Conservation (phyloP, 1,140 invertebrate genomes). For the Piezodorus guildinii region DNA sequence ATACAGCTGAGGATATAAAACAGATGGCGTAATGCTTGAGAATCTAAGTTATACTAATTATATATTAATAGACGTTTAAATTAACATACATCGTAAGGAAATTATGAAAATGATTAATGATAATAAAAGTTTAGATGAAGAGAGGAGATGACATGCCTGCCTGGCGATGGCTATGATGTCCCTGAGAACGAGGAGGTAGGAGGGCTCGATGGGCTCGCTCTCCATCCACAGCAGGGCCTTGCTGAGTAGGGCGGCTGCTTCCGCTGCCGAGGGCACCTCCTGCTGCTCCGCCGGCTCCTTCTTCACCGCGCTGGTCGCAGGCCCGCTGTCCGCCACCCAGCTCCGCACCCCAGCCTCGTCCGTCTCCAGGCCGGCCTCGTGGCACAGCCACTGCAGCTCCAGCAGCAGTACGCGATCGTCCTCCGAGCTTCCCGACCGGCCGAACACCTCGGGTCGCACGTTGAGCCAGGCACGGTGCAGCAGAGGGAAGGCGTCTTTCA, state of each 20-base stretch:
- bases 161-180: constrained; percentile 35
- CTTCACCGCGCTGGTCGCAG: constrained; percentile 22
- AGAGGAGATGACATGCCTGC: constrained; percentile 30
- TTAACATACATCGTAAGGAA: too few relatives aligned
- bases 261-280: constrained; percentile 33
- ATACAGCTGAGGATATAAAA: too few relatives aligned
- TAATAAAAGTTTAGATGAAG: too few relatives aligned
- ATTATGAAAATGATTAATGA: too few relatives aligned
- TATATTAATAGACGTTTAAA: too few relatives aligned
- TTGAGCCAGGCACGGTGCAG: constrained; percentile 40
- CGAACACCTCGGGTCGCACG: constrained; percentile 33
- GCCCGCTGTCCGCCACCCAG: constrained; percentile 32
- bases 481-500: constrained; percentile 41
- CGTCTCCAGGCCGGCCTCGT: constrained; percentile 36
- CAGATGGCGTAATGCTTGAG: too few relatives aligned
- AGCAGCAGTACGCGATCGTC: constrained; percentile 32
- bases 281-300: constrained; percentile 28
- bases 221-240: constrained; percentile 42
- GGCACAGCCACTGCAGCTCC: constrained; percentile 35
- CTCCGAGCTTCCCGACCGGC: constrained; percentile 25
- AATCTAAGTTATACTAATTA: too few relatives aligned
- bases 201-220: constrained; percentile 41
- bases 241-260: constrained; percentile 36
- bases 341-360: constrained; percentile 34
- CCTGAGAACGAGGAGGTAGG: constrained; percentile 37